phyloP scores from a whole-genome alignment of 2,888 invertebrate species.

The Apotomis capreana region DNA sequence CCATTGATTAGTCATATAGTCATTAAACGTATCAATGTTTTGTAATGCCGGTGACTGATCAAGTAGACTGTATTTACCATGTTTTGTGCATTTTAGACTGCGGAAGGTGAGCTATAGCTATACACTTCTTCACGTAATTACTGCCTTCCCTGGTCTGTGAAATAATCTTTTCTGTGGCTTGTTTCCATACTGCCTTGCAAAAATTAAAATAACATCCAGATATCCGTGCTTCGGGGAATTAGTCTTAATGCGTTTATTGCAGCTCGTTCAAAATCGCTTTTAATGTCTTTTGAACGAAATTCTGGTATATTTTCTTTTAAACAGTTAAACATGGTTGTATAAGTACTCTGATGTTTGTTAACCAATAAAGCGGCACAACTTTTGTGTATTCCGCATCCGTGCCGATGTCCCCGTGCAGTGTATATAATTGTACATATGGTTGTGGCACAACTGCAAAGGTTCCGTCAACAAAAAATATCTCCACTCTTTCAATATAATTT shows the following conservation, averaged over 20 bases:
- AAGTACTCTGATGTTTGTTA: not conserved
- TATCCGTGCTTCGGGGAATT: not conserved
- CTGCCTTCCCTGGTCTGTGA: constrained; percentile 10
- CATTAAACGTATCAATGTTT: constrained; percentile 13
- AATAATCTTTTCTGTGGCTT: not conserved
- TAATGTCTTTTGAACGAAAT: not conserved
- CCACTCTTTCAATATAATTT: no score
- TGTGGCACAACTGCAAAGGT: no score
- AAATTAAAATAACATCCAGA: constrained; percentile 10
- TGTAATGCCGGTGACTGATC: constrained; percentile 7
- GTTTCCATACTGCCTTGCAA: not conserved
- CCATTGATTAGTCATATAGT: constrained; percentile 5
- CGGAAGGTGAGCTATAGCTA: constrained; percentile 14
- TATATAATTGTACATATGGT: no score
- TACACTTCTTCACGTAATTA: constrained; percentile 11
- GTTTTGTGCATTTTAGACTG: constrained; percentile 7
- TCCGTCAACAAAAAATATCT: no score
- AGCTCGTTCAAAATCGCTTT: not conserved
- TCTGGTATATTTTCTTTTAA: constrained; percentile 13
- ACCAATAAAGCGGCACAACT: not conserved
- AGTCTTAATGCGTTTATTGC: not conserved
- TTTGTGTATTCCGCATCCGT: not conserved
- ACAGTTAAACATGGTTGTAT: constrained; percentile 17
- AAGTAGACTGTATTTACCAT: constrained; percentile 10
- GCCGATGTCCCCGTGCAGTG: no score